Percentiles rank a stretch among this genome's conserved stretches.
Evolutionary conservation across 2,888 invertebrate genomes (phyloP).

Genomic region (Microdon myrmicae): DNA sequence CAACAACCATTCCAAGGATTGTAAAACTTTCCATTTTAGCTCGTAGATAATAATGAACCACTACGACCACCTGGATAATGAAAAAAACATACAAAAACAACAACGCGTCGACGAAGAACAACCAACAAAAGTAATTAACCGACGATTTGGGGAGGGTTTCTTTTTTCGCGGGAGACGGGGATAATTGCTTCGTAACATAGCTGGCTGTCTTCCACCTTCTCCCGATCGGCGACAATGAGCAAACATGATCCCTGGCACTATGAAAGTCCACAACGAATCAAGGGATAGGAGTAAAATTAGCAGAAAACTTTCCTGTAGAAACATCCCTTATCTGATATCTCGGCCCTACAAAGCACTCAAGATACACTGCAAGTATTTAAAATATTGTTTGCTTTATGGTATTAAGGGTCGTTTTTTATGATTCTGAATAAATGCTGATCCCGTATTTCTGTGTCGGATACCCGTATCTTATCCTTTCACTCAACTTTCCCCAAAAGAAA

Average conservation of each 20-base stretch:
- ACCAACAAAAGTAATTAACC: conserved; percentile 52
- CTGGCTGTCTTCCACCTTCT: conserved; percentile 5
- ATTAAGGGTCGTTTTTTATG: conserved; percentile 28
- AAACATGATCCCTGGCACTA: no score
- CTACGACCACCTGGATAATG: conserved; percentile 18
- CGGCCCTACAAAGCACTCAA: conserved; percentile 4
- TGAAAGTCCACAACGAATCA: conserved; percentile 13
- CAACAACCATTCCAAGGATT: conserved; percentile 1
- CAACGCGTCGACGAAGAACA: conserved; percentile 29
- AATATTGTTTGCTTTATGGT: conserved; percentile 30
- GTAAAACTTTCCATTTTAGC: conserved; percentile 40
- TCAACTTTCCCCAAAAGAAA: conserved; percentile 1
- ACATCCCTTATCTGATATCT: conserved; percentile 41
- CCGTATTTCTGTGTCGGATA: conserved; percentile 12
- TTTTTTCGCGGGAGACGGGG: no score
- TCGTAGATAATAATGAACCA: conserved; percentile 39
- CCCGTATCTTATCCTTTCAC: not conserved
- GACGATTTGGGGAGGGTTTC: conserved; percentile 50
- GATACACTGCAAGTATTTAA: conserved; percentile 9
- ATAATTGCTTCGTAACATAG: conserved; percentile 37
- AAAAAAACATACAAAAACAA: conserved; percentile 13
- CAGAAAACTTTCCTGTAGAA: conserved; percentile 39
- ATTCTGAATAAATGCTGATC: conserved; percentile 38
- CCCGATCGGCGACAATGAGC: no score
- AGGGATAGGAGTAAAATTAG: conserved; percentile 44